Evolutionary conservation across 2,797 vertebrate species (phyloP), one percentile per base, ranked within the genome.

Genomic region (Alca torda): DNA sequence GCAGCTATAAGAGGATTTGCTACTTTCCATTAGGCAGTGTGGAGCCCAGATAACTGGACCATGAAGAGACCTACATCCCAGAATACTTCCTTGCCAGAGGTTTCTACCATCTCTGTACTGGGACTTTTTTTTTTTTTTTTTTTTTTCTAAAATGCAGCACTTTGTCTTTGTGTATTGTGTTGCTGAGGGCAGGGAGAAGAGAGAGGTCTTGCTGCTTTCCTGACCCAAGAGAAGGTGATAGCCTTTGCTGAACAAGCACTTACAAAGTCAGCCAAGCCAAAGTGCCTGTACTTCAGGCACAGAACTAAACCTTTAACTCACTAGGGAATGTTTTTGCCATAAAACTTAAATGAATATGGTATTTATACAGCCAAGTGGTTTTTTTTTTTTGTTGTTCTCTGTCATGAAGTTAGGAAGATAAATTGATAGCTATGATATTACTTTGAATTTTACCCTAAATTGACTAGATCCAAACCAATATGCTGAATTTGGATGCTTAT

Each of bases 1-100:
- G 61, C 68, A 86, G 31, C 79, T 93, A 16, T 57, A 83, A 93
- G 57, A 94, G 53, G 57, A 91, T 94, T 94, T 93, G 78, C 43
- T 91, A 16, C 30, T 90, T 91, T 90, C 85, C 65, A 75, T 85
- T 77, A 91, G 73, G 53, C 73, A 78, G 7, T 50, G 61, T 88
- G 61, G 65, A 90, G 31, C 69, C 83, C 46, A 65, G 39, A 18
- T 73, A 90, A 75, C 43, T 57, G 48, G 48, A 63, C 82, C 65
- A 61, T 68, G 65, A 94, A 90, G 73, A 78, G 35, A 75, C 60
- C 39, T 87, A 16, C 26, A 80, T 90, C 90, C 45, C 63, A 84
- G 83, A 92, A 76, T 78, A 67, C 28, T 67, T 93, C 51, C 39
- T 87, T 69, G 26, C 63, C 84, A 57, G 67, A 93, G 6, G 35